phyloP scores from a whole-genome alignment of 2,888 invertebrate genomes.

The Venustoraphidia nigricollis region DNA sequence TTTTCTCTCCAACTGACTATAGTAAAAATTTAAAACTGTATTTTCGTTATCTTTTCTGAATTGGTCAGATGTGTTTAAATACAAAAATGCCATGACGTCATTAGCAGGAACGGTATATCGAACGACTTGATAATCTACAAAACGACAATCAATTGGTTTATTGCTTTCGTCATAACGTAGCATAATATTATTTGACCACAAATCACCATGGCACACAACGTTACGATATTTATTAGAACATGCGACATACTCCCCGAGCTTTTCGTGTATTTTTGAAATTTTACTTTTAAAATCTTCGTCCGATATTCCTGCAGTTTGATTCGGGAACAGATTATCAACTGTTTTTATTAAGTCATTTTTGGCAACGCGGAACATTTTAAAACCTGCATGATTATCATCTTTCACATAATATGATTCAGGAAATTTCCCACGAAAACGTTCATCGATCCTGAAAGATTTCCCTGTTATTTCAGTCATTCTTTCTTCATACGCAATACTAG shows the following conservation, averaged over 20 bases:
- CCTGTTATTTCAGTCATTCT: slow-evolving; percentile 10
- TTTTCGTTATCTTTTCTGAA: neutral
- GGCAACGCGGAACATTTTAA: slow-evolving; percentile 19
- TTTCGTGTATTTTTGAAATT: slow-evolving; percentile 5
- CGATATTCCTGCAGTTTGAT: slow-evolving; percentile 1
- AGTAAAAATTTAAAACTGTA: neutral
- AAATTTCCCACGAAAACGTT: slow-evolving; percentile 19
- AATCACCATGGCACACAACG: slow-evolving; percentile 21
- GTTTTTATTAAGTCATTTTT: slow-evolving; percentile 19
- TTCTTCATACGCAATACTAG: slow-evolving; percentile 24
- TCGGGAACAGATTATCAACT: slow-evolving; percentile 13
- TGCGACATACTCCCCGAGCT: slow-evolving; percentile 19
- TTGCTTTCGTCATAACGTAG: slow-evolving; percentile 16
- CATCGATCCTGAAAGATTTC: slow-evolving; percentile 14
- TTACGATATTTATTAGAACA: slow-evolving; percentile 25
- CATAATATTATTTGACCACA: slow-evolving; percentile 21
- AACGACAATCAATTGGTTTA: slow-evolving; percentile 17
- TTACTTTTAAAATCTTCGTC: slow-evolving; percentile 9
- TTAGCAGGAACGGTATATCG: slow-evolving; percentile 47
- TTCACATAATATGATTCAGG: slow-evolving; percentile 26
- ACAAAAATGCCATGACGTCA: slow-evolving; percentile 32
- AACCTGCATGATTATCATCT: slow-evolving; percentile 16
- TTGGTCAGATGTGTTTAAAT: neutral
- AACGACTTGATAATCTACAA: slow-evolving; percentile 26
- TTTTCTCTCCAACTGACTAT: neutral